Conservation (phyloP, 2,797 vertebrate species). For the Mustela erminea region DNA sequence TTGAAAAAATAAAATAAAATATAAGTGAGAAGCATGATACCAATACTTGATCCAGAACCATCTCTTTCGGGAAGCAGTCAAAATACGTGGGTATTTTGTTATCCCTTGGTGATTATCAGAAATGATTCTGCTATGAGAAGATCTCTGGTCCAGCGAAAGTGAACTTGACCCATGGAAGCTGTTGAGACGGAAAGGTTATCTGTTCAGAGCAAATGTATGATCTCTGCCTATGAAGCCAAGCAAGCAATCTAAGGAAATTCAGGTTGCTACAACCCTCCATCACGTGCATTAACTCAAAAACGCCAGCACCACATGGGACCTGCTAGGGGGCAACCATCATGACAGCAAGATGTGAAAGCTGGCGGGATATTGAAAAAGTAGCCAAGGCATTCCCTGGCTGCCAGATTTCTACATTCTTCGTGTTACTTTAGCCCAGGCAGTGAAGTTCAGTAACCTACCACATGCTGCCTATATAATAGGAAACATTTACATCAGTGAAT, state of each 20-base stretch:
- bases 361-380: neutral
- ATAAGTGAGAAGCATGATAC: neutral
- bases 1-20: neutral
- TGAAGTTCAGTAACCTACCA: slow-evolving; percentile 72
- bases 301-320: neutral
- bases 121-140: neutral
- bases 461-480: slow-evolving; percentile 2
- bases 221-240: neutral
- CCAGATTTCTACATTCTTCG: neutral
- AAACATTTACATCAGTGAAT: slow-evolving; percentile 80
- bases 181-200: neutral
- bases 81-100: neutral
- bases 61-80: slow-evolving; percentile 4
- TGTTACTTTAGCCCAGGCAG: neutral
- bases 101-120: neutral
- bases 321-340: neutral
- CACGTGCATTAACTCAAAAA: neutral
- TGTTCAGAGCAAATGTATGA: neutral
- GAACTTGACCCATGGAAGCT: neutral
- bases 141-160: neutral
- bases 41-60: neutral
- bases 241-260: neutral
- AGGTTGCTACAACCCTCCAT: neutral
- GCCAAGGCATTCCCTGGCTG: neutral
- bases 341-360: neutral